Evolutionary conservation across 2,113 vertebrate species (phyloP), one percentile per base, ranked within the genome.

Genomic region (Cephalopterus ornatus): DNA sequence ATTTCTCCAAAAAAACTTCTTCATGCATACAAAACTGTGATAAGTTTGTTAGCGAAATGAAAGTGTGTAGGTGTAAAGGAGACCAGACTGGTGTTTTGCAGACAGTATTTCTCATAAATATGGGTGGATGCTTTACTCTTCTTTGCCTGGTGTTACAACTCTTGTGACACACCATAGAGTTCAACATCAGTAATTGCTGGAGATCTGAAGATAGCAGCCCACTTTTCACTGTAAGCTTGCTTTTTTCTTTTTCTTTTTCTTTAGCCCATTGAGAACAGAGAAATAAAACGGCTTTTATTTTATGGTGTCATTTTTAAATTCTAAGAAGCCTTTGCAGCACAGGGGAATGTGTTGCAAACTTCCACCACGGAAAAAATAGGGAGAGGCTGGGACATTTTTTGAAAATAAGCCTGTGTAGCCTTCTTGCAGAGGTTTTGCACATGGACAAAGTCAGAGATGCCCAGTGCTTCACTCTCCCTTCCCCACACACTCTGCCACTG

Each of bases 401-500:
- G n/a, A 37, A 79, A 82, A 62, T 37, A 82, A 83, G 14, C 4
- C 7, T 21, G 6, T 2, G 0, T 12, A 67, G 22, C 17, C 3
- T 80, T 74, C 35, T 66, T 3, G 1, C 18, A 88, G 21, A 50
- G 6, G 8, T 88, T 86, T 81, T 91, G 19, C 27, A 52, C 2
- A 5, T 42, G 8, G 18, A 8, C 8, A 66, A 85, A 73, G 7
- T 13, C 11, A 55, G 13, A 44, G 24, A 50, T 72, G 22, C 44
- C 50, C 50, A 68, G 12, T 14, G 21, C 9, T 78, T 94, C 23
- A 18, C 23, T 42, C 2, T 6, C 4, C 0, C 16, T 77, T 79
- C 21, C 11, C 14, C 1, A 5, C 5, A 8, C 6, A 50, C 26
- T 3, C 10, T 37, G 18, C 8, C 2, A 1, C 22, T 33, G 19